phyloP scores from a whole-genome alignment of 2,113 vertebrate species.

The Sialia sialis region DNA sequence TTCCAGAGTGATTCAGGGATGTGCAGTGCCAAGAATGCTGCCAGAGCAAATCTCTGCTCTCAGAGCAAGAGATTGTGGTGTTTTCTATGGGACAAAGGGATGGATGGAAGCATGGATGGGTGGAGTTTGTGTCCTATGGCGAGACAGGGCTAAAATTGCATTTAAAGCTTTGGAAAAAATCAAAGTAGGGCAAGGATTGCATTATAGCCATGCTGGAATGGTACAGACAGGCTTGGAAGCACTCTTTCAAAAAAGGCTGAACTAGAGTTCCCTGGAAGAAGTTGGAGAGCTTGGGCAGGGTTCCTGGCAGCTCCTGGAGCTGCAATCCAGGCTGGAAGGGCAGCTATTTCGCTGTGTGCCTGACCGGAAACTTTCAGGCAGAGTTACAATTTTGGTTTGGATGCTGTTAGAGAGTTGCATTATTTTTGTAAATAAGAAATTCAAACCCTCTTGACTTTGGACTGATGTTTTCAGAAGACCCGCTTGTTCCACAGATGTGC shows the following conservation, averaged over 20 bases:
- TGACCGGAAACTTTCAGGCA: background rate
- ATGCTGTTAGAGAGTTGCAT: background rate
- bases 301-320: background rate
- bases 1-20: fast-evolving
- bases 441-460: background rate
- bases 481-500: background rate
- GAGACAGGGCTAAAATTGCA: background rate
- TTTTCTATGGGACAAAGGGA: too few species aligned
- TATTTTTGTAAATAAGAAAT: background rate
- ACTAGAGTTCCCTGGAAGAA: background rate
- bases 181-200: background rate
- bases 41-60: background rate
- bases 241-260: background rate
- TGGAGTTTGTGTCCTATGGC: background rate
- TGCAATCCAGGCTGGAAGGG: background rate
- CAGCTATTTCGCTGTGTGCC: background rate
- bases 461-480: background rate
- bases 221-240: background rate
- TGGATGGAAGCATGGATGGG: too few species aligned
- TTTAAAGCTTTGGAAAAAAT: background rate
- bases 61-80: fast-evolving
- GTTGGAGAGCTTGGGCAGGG: background rate
- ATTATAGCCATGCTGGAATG: background rate
- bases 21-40: background rate
- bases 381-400: slow-evolving; percentile 29